Base-by-base conservation (phyloP, 2,113 vertebrate species). In the Acanthisitta chloris region DNA sequence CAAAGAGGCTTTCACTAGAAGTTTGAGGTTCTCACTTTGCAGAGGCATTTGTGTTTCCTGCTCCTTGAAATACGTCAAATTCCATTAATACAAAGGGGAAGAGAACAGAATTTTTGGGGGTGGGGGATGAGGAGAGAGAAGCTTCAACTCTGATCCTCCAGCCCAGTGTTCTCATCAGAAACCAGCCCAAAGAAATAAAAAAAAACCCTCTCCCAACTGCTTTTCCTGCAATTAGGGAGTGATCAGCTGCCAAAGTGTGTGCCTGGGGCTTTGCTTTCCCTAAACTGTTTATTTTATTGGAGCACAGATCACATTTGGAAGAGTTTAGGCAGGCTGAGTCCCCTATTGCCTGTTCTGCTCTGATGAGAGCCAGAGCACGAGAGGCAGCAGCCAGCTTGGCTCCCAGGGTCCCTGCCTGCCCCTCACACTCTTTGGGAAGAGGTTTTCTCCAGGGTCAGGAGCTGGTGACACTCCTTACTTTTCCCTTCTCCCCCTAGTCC, bases 91-190 rank as follows among this genome's bases (percentile, higher is more conserved):
- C 42, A 65, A 77, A 74, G 25, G 54, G 33, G 34, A 88, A 59
- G 69, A 82, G 76, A 26, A 10, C 12, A 45, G 49, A 14, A 64
- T 57, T 82, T 82, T 85, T 13, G 20, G 23, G 18, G 43, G 17
- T 42, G 23, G 21, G 61, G 23, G 26, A 20, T 18, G 48, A 42
- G 20, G 38, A 33, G 24, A 67, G 36, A 72, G 45, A 71, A 72
- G 13, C 55, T 79, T 89, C 70, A 85, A 25, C 62, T 65, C 73
- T 73, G 73, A 40, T 85, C 70, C 70, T 94, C 45, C 89, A 91
- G 91, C 66, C 24, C 70, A 42, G 29, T 79, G 92, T 97, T 96
- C 94, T 87, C 95, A 95, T 82, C 93, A 96, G 86, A 94, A 96
- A 91, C 9, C 40, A 76, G 26, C 81, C 74, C 29, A 29, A 72